phyloP scores from a whole-genome alignment of 2,113 vertebrate genomes.

The Zosterops hypoxanthus region DNA sequence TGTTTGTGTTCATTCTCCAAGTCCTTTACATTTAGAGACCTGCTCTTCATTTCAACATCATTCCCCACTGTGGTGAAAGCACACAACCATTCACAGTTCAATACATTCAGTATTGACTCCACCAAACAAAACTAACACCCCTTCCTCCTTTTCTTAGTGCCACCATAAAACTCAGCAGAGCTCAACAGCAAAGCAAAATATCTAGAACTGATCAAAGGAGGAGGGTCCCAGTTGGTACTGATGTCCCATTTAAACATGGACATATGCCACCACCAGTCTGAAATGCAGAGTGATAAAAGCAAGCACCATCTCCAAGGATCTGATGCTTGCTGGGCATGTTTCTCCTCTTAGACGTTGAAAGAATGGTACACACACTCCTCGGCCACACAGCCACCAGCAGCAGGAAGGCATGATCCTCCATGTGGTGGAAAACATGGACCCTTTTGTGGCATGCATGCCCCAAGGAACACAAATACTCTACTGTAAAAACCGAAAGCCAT shows the following conservation, averaged over 20 bases:
- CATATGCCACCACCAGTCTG: accelerated
- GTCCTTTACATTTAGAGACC: not conserved
- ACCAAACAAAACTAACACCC: not conserved
- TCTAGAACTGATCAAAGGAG: not conserved
- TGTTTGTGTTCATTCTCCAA: not conserved
- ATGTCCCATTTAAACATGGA: accelerated
- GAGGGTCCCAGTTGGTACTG: not conserved
- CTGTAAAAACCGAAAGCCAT: not conserved
- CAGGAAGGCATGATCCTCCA: not conserved
- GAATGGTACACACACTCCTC: not conserved
- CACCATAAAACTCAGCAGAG: not conserved
- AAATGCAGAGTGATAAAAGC: accelerated
- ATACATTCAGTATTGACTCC: not conserved
- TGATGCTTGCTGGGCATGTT: not conserved
- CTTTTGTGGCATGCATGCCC: accelerated
- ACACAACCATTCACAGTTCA: not conserved
- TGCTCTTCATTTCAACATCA: not conserved
- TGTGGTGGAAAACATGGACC: accelerated
- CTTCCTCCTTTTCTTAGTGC: accelerated
- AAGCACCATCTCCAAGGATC: not conserved
- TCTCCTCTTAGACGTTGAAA: not conserved
- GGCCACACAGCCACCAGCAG: accelerated
- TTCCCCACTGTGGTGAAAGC: not conserved
- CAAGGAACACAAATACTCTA: not conserved
- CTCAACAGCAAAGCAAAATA: not conserved